Base-by-base conservation (phyloP, 1,140 invertebrate species). In the Manduca sexta region DNA sequence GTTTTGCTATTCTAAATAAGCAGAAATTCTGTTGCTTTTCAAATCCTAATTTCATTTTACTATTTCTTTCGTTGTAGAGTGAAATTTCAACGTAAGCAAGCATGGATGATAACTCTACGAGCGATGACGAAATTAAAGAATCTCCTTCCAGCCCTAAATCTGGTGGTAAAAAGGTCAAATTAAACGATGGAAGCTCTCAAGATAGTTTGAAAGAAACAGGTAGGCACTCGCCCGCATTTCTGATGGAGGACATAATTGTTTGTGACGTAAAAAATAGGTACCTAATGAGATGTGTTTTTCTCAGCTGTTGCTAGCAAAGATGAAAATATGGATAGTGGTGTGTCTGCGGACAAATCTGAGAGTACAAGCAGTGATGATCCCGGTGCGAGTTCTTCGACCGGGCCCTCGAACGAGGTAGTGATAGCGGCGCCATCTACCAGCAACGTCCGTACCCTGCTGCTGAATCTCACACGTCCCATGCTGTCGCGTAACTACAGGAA, bases 301-400 rank as follows among this genome's bases (percentile, higher is more conserved):
- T 69, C 47, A 69, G 67, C 61, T 39, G 61, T 64, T 44, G 52
- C 48, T 21, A 75, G 55, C 56, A 83, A 77, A 60, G 73, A 57
- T 31, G 71, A 86, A 13, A 86, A 85, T 61, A 73, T 72, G 12
- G 81, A 87, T 47, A 87, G 84, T 49, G 85, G 83, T 10, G 69
- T 86, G 21, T 86, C 79, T 6, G 78, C 75, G 10, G 85, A 86
- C 45, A 87, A 87, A 46, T 86, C 84, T 15, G 85, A 86, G 54
- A 87, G 83, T 44, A 82, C 77, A 0, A 82, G 75, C 49, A 85
- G 80, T 35, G 84, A 87, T 15, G 79, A 82, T 40, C 60, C 56
- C 2, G 53, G 43, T 4, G 46, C 64, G 14, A 34, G 56, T 4
- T 16, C 64, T 1, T 44, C 49, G 4, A 67, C 64, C 34, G 76